Evolutionary conservation across 2,888 invertebrate species (phyloP).

Genomic region (Ectropis crepuscularia): DNA sequence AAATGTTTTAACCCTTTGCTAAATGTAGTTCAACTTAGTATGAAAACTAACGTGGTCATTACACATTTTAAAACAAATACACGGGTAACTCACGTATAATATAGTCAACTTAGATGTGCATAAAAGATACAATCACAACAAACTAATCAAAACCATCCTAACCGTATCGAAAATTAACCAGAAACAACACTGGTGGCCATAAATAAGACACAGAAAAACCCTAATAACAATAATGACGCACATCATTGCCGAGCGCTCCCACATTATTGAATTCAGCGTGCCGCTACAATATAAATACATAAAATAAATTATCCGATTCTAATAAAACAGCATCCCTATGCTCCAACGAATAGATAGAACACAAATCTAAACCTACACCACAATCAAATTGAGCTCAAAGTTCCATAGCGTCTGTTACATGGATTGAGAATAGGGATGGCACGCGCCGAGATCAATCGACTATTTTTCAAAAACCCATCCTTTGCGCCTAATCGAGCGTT

Average conservation of each 20-base stretch:
- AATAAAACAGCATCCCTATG: conserved; percentile 79
- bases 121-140: not conserved
- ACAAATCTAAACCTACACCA: conserved; percentile 49
- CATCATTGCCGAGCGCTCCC: conserved; percentile 52
- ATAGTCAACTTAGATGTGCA: not conserved
- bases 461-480: conserved; percentile 76
- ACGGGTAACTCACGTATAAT: no score
- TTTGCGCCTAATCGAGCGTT: conserved; percentile 78
- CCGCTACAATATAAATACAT: conserved; percentile 78
- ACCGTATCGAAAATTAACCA: no score
- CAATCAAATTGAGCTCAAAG: conserved; percentile 39
- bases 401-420: conserved; percentile 25
- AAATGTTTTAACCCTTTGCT: no score
- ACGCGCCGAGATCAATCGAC: conserved; percentile 66
- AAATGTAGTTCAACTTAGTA: no score
- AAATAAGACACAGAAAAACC: conserved; percentile 17
- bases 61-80: no score
- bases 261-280: conserved; percentile 72
- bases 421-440: conserved; percentile 43
- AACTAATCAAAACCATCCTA: no score
- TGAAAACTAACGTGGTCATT: no score
- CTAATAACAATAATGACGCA: conserved; percentile 32
- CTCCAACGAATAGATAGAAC: conserved; percentile 39
- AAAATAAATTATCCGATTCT: conserved; percentile 82
- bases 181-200: not conserved